phyloP scores from a whole-genome alignment of 2,888 invertebrate species.

The Ommatoiulus sabulosus region DNA sequence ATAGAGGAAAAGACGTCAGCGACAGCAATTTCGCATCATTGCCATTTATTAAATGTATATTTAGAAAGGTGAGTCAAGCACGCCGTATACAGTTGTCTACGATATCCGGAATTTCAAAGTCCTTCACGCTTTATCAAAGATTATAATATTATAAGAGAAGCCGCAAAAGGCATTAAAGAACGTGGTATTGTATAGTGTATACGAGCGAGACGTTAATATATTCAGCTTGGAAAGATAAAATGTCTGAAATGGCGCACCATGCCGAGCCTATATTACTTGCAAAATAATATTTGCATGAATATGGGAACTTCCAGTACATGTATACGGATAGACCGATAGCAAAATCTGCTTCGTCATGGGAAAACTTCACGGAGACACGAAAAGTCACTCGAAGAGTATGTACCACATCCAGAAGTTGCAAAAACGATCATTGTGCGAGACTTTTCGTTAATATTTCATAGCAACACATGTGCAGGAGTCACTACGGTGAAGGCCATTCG shows the following conservation, averaged over 20 bases:
- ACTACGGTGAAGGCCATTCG: neutral
- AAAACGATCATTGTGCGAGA: too few species aligned
- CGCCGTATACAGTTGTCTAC: too few species aligned
- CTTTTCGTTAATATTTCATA: neutral
- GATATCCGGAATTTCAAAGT: slow-evolving; percentile 2
- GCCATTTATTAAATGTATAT: neutral
- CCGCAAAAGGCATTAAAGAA: neutral
- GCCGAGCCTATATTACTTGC: neutral
- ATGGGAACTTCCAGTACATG: neutral
- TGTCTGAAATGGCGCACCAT: neutral
- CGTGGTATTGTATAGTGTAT: neutral
- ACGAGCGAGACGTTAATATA: neutral
- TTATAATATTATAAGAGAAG: neutral
- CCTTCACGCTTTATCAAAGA: neutral
- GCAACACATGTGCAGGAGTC: neutral
- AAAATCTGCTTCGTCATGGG: neutral
- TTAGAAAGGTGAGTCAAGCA: neutral
- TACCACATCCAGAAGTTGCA: too few species aligned
- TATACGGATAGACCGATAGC: neutral
- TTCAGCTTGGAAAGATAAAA: neutral
- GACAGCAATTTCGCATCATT: neutral
- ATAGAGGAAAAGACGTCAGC: neutral
- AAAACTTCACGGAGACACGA: neutral
- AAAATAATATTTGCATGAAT: neutral
- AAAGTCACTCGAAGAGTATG: neutral